Conservation (phyloP, 2,888 invertebrate species). For the Ectemnius lituratus region DNA sequence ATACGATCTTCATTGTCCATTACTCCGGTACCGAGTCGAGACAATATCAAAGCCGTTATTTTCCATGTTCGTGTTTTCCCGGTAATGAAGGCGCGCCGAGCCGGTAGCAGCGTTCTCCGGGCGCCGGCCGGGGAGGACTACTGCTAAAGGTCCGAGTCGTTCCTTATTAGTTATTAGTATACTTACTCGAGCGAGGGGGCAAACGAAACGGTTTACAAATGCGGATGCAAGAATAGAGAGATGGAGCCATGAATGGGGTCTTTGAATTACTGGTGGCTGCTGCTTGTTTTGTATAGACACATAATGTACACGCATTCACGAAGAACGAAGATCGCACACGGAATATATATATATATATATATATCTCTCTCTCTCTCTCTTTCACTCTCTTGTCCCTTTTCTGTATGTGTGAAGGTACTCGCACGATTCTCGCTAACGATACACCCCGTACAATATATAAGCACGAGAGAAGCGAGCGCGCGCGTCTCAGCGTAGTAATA, state of each 20-base stretch:
- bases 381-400: no score
- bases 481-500: constrained; percentile 58
- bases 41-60: constrained; percentile 56
- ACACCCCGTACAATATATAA: constrained; percentile 42
- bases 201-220: constrained; percentile 71
- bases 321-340: constrained; percentile 32
- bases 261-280: constrained; percentile 72
- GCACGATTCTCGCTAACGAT: constrained; percentile 9
- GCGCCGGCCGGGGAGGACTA: constrained; percentile 15
- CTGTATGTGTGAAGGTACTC: constrained; percentile 21
- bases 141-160: constrained; percentile 57
- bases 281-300: constrained; percentile 70
- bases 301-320: constrained; percentile 62
- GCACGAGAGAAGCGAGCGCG: constrained; percentile 35
- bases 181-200: constrained; percentile 53
- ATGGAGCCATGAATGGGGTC: constrained; percentile 70
- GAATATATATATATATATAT: no score
- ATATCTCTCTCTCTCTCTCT: no score
- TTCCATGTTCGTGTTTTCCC: constrained; percentile 43
- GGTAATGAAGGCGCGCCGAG: constrained; percentile 48
- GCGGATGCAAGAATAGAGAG: constrained; percentile 71
- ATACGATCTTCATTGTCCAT: constrained; percentile 56
- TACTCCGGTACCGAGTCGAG: constrained; percentile 47
- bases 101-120: constrained; percentile 3
- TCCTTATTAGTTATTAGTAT: constrained; percentile 71